These are phyloP conservation scores for Hoplostethus atlanticus DNA, from an alignment of 2,797 vertebrate species.

Conservation along the genomic window DNA sequence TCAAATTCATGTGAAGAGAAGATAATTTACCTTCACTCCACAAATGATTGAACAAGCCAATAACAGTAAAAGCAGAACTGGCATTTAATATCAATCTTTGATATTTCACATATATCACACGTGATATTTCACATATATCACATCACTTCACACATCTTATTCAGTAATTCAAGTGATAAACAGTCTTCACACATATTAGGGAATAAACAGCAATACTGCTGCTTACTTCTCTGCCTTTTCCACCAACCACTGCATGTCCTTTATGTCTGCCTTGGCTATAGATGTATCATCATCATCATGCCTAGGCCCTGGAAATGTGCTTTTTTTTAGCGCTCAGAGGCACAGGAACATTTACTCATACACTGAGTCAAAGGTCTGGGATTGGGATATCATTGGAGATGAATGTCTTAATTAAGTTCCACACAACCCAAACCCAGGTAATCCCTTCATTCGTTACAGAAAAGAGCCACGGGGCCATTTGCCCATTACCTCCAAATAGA, in stretches of 20 bases:
- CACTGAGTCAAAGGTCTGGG: conserved; percentile 32
- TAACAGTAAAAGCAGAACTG: not conserved
- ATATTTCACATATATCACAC: conserved; percentile 4
- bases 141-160: conserved; percentile 21
- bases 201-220: conserved; percentile 24
- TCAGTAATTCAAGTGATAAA: conserved; percentile 20
- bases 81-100: conserved; percentile 26
- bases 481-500: conserved; percentile 17
- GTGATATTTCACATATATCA: no score
- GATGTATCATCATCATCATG: conserved; percentile 36
- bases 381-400: conserved; percentile 25
- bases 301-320: not conserved
- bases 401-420: conserved; percentile 4
- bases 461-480: not conserved
- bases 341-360: conserved; percentile 41
- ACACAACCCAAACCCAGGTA: not conserved
- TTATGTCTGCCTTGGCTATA: conserved; percentile 22
- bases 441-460: conserved; percentile 3
- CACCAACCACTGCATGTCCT: conserved; percentile 44
- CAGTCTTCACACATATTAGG: conserved; percentile 18
- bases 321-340: conserved; percentile 17
- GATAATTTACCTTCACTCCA: not conserved
- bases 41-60: conserved; percentile 14
- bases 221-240: conserved; percentile 52
- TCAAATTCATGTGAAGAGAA: conserved; percentile 3